Conservation (phyloP, 2,888 invertebrate species). For the Balanococcus diminutus region DNA sequence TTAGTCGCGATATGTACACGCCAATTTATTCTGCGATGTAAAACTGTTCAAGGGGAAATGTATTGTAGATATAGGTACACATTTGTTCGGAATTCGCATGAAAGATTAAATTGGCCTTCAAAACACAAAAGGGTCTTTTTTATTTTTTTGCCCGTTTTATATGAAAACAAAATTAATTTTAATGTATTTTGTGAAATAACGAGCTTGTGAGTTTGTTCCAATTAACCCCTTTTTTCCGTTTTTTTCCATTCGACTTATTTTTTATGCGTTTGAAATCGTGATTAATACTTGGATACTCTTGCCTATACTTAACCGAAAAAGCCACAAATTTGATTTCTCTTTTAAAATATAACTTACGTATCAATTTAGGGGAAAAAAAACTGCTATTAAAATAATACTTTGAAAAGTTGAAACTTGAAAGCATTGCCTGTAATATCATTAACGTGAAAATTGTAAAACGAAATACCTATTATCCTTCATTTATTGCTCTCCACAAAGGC, state of each 20-base stretch:
- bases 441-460: no score
- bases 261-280: background rate
- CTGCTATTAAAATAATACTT: no score
- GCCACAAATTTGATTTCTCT: no score
- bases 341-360: no score
- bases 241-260: background rate
- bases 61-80: conserved; percentile 26
- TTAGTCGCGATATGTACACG: conserved; percentile 22
- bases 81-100: conserved; percentile 16
- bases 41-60: conserved; percentile 3
- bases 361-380: no score
- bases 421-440: no score
- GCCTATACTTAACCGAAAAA: no score
- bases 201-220: background rate
- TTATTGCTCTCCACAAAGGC: background rate
- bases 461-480: no score
- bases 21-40: conserved; percentile 30
- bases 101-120: conserved; percentile 30
- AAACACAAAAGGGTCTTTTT: conserved; percentile 17
- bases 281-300: no score
- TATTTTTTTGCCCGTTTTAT: background rate
- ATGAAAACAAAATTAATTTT: background rate
- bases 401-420: no score
- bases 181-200: conserved; percentile 5
- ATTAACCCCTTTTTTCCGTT: background rate